Percentiles rank a stretch among this genome's conserved stretches.
Conservation (phyloP, 2,888 invertebrate species). For the Netelia melanura region DNA sequence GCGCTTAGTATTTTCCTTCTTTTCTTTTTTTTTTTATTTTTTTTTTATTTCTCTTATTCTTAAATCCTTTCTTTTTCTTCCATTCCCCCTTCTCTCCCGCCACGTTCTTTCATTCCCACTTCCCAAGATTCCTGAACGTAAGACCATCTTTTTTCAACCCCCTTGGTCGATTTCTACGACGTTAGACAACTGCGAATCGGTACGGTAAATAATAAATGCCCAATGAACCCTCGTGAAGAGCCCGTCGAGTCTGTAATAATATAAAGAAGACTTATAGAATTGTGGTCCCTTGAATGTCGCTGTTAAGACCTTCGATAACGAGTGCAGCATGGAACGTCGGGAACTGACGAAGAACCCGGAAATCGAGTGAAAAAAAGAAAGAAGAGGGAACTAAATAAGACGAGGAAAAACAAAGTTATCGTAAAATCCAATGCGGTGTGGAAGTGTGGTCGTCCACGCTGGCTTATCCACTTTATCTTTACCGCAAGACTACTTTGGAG, state of each 20-base stretch:
- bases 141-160: neutral
- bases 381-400: neutral
- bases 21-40: neutral
- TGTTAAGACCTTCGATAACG: neutral
- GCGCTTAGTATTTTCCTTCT: conserved; percentile 35
- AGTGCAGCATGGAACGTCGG: neutral
- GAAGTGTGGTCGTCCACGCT: conserved; percentile 12
- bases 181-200: neutral
- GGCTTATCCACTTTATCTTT: conserved; percentile 23
- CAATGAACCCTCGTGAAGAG: neutral
- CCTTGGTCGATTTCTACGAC: neutral
- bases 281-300: neutral
- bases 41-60: conserved; percentile 11
- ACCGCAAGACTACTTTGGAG: neutral
- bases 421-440: conserved; percentile 28
- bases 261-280: conserved; percentile 1
- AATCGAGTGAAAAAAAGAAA: neutral
- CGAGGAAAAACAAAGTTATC: conserved; percentile 13
- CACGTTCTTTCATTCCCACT: neutral
- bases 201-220: conserved; percentile 1
- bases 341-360: neutral
- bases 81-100: neutral
- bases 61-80: neutral
- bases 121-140: neutral
- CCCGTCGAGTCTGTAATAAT: neutral